Base-by-base conservation (phyloP, 2,113 vertebrate species). In the Vulpes vulpes region DNA sequence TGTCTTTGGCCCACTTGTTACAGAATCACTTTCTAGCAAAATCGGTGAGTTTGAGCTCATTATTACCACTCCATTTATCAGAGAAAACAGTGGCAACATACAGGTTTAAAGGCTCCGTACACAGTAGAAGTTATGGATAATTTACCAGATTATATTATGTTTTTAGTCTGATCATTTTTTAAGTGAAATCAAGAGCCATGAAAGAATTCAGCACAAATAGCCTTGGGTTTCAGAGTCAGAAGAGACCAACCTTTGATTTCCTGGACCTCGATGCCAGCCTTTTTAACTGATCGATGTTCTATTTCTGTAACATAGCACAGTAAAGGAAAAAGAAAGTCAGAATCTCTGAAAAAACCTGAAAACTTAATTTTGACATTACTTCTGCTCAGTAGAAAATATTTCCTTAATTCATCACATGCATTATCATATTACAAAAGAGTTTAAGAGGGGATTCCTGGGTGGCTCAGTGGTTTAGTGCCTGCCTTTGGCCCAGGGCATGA, bases 201-300 rank as follows among this genome's bases (percentile, higher is more conserved):
- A 87, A 92, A 89, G 6, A 64, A 91, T 84, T 59, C 78, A 97
- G 27, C 6, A 35, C 60, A 73, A 97, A 96, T 22, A 95, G 95
- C 22, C 92, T 67, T 97, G 76, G 30, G 96, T 96, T 90, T 90
- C 95, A 92, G 16, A 97, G 93, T 97, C 78, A 35, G 62, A 86
- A 97, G 62, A 98, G 12, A 98, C 98, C 93, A 98, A 99, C 99
- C 99, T 99, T 99, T 99, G 90, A 99, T 98, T 98, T 99, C 99
- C 92, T 99, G 99, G 91, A 99, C 99, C 95, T 99, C 99, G n/a
- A 99, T 99, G 97, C 99, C 99, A 96, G 99, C 99, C 97, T 99
- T 99, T 99, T 99, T 99, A 96, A 99, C 99, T 55, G 99, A 99
- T 80, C 99, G 99, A 99, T 99, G 99, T 25, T 99, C 99, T 97